Conservation (phyloP, 2,888 invertebrate genomes). For the Vanessa cardui region DNA sequence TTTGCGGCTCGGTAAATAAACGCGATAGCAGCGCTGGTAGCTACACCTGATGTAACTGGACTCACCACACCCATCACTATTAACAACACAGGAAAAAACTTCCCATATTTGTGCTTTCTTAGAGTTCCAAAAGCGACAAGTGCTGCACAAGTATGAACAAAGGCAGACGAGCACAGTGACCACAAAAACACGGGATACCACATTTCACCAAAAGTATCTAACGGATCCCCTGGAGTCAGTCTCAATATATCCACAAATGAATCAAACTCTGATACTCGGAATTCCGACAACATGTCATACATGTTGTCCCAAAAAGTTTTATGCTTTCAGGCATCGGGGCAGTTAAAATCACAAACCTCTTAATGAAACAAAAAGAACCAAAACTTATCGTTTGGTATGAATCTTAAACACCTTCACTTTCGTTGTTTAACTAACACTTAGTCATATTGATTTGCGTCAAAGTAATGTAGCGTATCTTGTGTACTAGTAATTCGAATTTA, state of each 20-base stretch:
- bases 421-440: neutral
- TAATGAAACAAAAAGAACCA: conserved; percentile 30
- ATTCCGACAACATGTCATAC: conserved; percentile 83
- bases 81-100: conserved; percentile 95
- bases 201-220: conserved; percentile 93
- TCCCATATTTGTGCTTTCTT: conserved; percentile 96
- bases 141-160: conserved; percentile 95
- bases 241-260: conserved; percentile 87
- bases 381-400: conserved; percentile 13
- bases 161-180: conserved; percentile 96
- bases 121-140: conserved; percentile 95
- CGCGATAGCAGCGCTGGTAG: conserved; percentile 95
- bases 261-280: conserved; percentile 84
- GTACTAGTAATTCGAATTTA: neutral
- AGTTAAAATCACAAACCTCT: conserved; percentile 52
- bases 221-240: conserved; percentile 84
- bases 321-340: conserved; percentile 75
- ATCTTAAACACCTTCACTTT: conserved; percentile 10
- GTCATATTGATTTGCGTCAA: neutral
- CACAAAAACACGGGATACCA: conserved; percentile 98
- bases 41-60: conserved; percentile 93
- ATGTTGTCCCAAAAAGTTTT: conserved; percentile 69
- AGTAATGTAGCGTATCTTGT: conserved; percentile 1
- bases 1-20: conserved; percentile 96
- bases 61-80: conserved; percentile 94